Base-by-base conservation (phyloP, 2,888 invertebrate genomes). In the Trissolcus brochymenae region DNA sequence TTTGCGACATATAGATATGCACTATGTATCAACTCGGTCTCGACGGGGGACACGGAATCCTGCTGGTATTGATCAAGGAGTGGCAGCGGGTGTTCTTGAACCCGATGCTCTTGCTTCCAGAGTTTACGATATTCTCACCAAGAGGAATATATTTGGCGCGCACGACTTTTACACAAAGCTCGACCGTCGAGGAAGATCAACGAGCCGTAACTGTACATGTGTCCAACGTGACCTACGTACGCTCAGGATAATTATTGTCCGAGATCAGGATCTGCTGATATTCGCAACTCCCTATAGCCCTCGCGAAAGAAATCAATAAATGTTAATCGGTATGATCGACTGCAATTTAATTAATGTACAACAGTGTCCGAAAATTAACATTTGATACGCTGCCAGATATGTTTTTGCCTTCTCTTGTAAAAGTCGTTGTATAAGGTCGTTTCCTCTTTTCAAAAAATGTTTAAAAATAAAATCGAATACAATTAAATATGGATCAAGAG, bases 41-140 rank as follows among this genome's bases (percentile, higher is more conserved):
- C 73, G 76, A 25, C 64, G 70, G 66, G 66, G 76, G 79, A 76
- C 73, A 74, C 65, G 53, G 76, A 66, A 76, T 76, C 79, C 76
- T 79, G 79, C 76, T 76, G 76, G 79, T 79, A 85, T 85, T 86
- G 86, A 86, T 86, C 86, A 85, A 85, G 86, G 84, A 85, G 84
- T 84, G 84, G 85, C 84, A 84, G 84, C 82, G 85, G 84, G 85
- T 86, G 85, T 85, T 85, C 85, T 86, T 86, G 84, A 86, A 86
- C 85, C 83, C 83, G 81, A 78, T 83, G 84, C 84, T 85, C 83
- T 85, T 82, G 82, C 84, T 83, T 82, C 81, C 82, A 75, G 68
- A 82, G 83, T 84, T 86, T 84, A 85, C 82, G 82, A 82, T 82
- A 79, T 79, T 81, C 82, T 75, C 80, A 76, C 80, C 82, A 81